Evolutionary conservation across 1,140 invertebrate species (phyloP), one percentile per base, ranked within the genome.

Genomic region (Holotrichia oblita): DNA sequence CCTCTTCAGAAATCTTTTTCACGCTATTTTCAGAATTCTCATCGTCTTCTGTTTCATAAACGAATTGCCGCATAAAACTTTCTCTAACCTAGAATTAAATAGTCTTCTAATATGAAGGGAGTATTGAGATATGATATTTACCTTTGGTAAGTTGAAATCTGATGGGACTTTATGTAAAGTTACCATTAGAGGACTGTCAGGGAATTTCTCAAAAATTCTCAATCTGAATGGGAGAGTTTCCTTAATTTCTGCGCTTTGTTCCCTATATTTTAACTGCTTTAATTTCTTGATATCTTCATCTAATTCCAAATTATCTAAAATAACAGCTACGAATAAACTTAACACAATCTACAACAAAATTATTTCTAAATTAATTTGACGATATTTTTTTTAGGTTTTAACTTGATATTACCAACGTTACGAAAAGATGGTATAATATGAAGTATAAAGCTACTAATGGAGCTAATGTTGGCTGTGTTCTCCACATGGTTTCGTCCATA

Each of bases 231-330:
- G 99, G 24, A 99, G 87, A 0, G 94, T 96, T 88, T 97, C 93
- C 87, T 99, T 99, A 72, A 99, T 99, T 86, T 98, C 97, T 2
- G 98, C 98, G 86, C 97, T 99, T 88, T 99, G 97, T 86, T 99
- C 98, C 17, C 98, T 90, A 82, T 98, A 97, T 87, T 99, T 97
- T 0, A 99, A 88, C 87, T 99, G 99, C 86, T 99, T 99, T 6
- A 99, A 88, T 87, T 99, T 99, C 86, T 99, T 99, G 24, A 99
- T 98, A 84, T 99, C 98, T 89, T 99, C 99, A 85, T 99, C 98
- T 81, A 99, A 89, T 87, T 99, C 98, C 84, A 99, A 91, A 89
- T 99, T 99, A 86, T 99, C 99, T 83, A 99, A 91, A 89, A 99
- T 99, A 2, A 99, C 99, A 79, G 99, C 99, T 83, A 99, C 99